Percentiles rank a stretch among this genome's conserved stretches.
Evolutionary conservation across 1,140 invertebrate genomes (phyloP).

Genomic region (Eriocheir sinensis): DNA sequence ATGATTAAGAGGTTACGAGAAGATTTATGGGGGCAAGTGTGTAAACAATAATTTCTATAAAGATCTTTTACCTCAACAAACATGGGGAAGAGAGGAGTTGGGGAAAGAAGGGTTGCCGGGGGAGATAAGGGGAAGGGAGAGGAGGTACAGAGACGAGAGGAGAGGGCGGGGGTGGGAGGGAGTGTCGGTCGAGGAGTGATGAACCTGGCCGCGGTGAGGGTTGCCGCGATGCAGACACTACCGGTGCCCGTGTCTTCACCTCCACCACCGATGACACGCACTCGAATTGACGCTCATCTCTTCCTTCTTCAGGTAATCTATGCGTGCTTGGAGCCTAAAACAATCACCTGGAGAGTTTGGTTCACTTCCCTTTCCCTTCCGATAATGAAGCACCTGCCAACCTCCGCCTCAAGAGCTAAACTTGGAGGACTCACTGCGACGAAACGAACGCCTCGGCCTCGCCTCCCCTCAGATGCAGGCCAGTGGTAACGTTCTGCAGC

Average conservation of each 20-base stretch:
- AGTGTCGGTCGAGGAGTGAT: constrained; percentile 9
- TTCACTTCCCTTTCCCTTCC: background rate
- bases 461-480: background rate
- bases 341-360: background rate
- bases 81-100: background rate
- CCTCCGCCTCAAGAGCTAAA: constrained; percentile 46
- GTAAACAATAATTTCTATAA: background rate
- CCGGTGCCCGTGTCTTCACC: background rate
- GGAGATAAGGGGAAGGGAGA: background rate
- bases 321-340: too few relatives aligned
- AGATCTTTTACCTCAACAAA: background rate
- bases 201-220: constrained; percentile 11
- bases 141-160: background rate
- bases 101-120: background rate
- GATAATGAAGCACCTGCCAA: constrained; percentile 47
- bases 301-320: background rate
- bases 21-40: background rate
- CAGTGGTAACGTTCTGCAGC: background rate
- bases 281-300: background rate
- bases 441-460: background rate
- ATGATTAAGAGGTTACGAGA: background rate
- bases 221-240: constrained; percentile 38
- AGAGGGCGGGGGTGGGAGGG: background rate
- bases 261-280: background rate
- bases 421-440: constrained; percentile 33